phyloP scores from a whole-genome alignment of 1,140 invertebrate species.

The Metopolophium dirhodum region DNA sequence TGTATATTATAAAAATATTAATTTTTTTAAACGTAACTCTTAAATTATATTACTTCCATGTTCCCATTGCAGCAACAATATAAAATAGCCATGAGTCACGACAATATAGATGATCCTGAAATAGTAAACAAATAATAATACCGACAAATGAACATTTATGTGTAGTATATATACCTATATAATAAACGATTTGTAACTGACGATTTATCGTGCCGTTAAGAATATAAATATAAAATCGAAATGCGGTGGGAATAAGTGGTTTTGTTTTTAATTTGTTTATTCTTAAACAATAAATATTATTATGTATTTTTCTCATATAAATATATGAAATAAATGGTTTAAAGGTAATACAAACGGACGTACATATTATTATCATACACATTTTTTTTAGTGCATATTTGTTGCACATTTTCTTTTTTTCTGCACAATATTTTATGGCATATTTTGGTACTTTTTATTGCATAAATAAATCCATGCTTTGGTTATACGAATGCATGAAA shows the following conservation, averaged over 20 bases:
- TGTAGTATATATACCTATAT: not conserved
- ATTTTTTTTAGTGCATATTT: not conserved
- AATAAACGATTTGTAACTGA: not conserved
- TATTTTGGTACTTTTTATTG: conserved; percentile 5
- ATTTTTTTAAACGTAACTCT: not conserved
- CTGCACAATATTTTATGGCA: conserved; percentile 9
- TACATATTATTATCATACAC: not conserved
- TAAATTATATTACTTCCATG: not conserved
- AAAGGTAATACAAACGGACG: not conserved
- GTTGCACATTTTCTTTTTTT: conserved; percentile 1
- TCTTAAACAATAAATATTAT: conserved; percentile 19
- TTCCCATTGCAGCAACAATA: not conserved
- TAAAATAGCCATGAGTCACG: not conserved
- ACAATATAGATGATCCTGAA: not conserved
- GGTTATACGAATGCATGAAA: not conserved
- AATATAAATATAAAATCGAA: not conserved
- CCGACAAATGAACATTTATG: not conserved
- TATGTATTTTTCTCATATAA: not conserved
- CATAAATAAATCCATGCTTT: not conserved
- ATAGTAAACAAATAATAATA: conserved; percentile 18
- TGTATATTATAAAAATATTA: not conserved
- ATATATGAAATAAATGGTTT: not conserved
- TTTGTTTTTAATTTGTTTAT: conserved; percentile 20
- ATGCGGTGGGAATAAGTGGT: not conserved
- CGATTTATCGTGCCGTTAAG: not conserved